A percentile compares a stretch with the other conserved stretches of the same genome.
These are phyloP conservation scores for Tragelaphus oryx DNA, from an alignment of 2,797 vertebrate species.

Conservation along the genomic window DNA sequence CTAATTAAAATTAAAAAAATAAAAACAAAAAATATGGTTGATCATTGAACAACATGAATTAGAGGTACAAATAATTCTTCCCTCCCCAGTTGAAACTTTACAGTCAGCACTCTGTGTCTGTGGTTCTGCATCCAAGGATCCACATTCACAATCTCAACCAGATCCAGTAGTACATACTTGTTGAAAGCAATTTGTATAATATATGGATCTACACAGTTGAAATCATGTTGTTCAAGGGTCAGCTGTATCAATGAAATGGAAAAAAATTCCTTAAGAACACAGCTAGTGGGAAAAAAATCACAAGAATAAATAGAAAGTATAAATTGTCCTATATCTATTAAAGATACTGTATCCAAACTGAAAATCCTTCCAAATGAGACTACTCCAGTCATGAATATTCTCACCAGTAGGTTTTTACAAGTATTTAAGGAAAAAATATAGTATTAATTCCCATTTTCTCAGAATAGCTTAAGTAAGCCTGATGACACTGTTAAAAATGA, in stretches of 20 bases:
- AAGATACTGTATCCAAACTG: neutral
- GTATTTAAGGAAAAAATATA: neutral
- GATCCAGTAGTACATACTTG: neutral
- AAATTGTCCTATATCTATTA: neutral
- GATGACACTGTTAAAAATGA: neutral
- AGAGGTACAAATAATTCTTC: neutral
- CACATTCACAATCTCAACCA: neutral
- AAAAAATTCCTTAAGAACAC: neutral
- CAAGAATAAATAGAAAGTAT: neutral
- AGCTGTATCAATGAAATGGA: neutral
- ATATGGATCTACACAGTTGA: neutral
- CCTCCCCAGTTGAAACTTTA: neutral
- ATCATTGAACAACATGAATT: neutral
- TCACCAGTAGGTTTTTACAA: neutral
- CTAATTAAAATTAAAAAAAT: too few relatives aligned
- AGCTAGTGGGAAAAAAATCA: neutral
- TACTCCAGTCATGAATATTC: neutral
- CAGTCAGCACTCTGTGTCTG: neutral
- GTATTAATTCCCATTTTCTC: neutral
- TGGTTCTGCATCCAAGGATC: neutral
- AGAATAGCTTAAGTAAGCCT: neutral
- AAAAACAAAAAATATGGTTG: neutral
- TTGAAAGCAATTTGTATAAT: neutral
- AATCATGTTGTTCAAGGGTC: neutral
- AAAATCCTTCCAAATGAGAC: neutral